Evolutionary conservation across 1,140 invertebrate species (phyloP).

Genomic region (Euschistus heros): DNA sequence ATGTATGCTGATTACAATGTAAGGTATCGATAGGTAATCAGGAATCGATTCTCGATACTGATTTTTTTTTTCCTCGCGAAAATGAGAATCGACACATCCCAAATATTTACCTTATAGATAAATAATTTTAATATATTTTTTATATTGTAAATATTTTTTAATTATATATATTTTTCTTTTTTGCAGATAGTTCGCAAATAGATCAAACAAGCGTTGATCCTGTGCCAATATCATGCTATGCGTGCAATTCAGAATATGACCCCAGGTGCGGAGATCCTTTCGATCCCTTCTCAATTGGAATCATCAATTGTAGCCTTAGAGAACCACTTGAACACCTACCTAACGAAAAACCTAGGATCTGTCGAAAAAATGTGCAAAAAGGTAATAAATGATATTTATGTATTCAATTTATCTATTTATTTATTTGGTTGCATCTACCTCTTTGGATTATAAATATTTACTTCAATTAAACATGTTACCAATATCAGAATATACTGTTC

Average conservation of each 20-base stretch:
- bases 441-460: no score
- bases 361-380: slow-evolving; percentile 65
- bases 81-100: no score
- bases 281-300: slow-evolving; percentile 64
- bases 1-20: no score
- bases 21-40: no score
- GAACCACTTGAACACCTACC: slow-evolving; percentile 55
- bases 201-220: background rate
- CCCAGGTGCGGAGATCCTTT: slow-evolving; percentile 76
- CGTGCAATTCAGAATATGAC: slow-evolving; percentile 77
- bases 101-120: no score
- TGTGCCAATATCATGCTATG: slow-evolving; percentile 51
- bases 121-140: background rate
- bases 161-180: slow-evolving; percentile 1
- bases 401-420: no score
- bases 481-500: no score
- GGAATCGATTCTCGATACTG: no score
- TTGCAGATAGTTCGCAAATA: background rate
- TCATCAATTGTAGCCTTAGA: slow-evolving; percentile 69
- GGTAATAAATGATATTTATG: slow-evolving; percentile 38
- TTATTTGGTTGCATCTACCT: no score
- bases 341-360: slow-evolving; percentile 50
- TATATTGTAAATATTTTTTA: background rate
- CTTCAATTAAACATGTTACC: no score
- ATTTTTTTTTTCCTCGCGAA: no score